Percentiles rank a stretch among this genome's conserved stretches.
phyloP scores from a whole-genome alignment of 1,140 invertebrate genomes.

The Drosophila ambigua region DNA sequence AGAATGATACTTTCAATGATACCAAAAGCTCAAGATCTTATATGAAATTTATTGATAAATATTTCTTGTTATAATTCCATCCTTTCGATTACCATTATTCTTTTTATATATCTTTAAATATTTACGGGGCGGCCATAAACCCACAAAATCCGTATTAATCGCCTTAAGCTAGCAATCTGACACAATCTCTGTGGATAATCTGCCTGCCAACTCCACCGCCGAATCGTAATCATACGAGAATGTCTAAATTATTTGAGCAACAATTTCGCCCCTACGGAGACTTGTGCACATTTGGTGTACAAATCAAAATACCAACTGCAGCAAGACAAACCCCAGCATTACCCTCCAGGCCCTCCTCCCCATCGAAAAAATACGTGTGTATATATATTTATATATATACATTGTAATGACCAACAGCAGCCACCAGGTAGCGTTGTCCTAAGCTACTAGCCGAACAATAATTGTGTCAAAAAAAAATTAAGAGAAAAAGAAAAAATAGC shows the following conservation, averaged over 20 bases:
- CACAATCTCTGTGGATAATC: slow-evolving; percentile 16
- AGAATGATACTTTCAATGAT: too few species aligned
- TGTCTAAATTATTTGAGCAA: slow-evolving; percentile 23
- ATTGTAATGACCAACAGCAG: slow-evolving; percentile 54
- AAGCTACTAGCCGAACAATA: slow-evolving; percentile 32
- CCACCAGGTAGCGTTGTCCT: slow-evolving; percentile 41
- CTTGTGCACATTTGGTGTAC: slow-evolving; percentile 35
- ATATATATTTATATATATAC: background rate
- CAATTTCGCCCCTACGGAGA: slow-evolving; percentile 37
- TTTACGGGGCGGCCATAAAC: too few species aligned
- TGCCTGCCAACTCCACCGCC: background rate
- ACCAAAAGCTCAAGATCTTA: too few species aligned
- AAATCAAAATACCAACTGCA: slow-evolving; percentile 64
- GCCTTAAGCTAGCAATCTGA: slow-evolving; percentile 1
- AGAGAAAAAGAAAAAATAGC: too few species aligned
- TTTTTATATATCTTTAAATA: too few species aligned
- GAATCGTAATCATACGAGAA: slow-evolving; percentile 3
- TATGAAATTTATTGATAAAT: background rate
- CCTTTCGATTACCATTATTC: too few species aligned
- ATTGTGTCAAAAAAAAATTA: slow-evolving; percentile 71
- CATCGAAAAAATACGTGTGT: too few species aligned
- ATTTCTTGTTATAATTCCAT: too few species aligned
- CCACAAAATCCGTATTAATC: background rate
- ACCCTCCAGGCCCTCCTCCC: background rate
- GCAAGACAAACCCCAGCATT: slow-evolving; percentile 8